These are phyloP conservation scores for Leptatherina wallacei DNA, from an alignment of 2,797 vertebrate genomes.

Conservation along the genomic window DNA sequence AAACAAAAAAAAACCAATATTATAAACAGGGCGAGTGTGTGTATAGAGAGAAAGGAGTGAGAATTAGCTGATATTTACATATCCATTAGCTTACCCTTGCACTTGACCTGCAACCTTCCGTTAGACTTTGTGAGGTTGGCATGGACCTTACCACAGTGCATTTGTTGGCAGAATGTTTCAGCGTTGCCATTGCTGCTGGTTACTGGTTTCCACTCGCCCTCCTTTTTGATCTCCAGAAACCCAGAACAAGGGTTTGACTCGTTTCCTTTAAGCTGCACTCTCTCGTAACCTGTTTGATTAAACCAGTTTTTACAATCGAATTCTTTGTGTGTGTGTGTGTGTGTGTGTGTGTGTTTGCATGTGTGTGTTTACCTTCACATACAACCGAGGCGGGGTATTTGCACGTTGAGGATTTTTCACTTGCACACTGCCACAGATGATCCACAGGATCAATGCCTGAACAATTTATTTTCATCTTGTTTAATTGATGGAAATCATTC, in stretches of 20 bases:
- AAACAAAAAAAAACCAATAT: no score
- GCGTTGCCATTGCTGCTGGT: fast-evolving
- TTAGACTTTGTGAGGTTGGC: no score
- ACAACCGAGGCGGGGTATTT: not conserved
- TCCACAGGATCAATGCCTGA: fast-evolving
- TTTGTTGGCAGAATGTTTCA: conserved; percentile 19
- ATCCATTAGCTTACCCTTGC: conserved; percentile 61
- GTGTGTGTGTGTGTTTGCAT: not conserved
- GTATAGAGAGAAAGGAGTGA: no score
- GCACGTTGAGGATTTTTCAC: fast-evolving
- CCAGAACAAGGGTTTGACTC: conserved; percentile 60
- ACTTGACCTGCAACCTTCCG: conserved; percentile 18
- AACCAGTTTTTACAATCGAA: not conserved
- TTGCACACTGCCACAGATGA: conserved; percentile 70
- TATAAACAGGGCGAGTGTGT: no score
- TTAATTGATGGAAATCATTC: fast-evolving
- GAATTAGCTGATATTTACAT: not conserved
- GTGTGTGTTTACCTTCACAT: conserved; percentile 61
- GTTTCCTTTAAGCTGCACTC: conserved; percentile 32
- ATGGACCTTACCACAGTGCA: conserved; percentile 64
- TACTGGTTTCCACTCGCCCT: fast-evolving
- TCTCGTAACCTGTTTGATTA: conserved; percentile 42
- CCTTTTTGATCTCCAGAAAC: not conserved
- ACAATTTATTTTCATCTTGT: conserved; percentile 14
- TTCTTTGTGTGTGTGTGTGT: no score